These are phyloP conservation scores for Geopemphigus sp. DNA, from an alignment of 1,140 invertebrate species.

Conservation along the genomic window DNA sequence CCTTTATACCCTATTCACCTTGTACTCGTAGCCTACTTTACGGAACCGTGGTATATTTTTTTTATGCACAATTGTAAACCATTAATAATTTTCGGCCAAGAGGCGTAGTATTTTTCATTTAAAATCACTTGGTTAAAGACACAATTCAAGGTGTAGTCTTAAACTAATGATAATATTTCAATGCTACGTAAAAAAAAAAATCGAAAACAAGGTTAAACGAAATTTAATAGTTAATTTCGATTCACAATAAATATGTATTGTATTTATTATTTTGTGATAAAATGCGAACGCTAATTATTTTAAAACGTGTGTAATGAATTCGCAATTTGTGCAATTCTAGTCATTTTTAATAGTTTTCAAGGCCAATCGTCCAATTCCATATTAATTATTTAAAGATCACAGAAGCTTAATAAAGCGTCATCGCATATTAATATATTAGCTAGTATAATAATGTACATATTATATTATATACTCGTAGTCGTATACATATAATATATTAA, in stretches of 20 bases:
- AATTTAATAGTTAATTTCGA: background rate
- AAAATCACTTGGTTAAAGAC: constrained; percentile 1
- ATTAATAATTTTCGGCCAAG: background rate
- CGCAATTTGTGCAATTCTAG: background rate
- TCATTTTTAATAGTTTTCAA: background rate
- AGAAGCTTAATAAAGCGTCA: constrained; percentile 1
- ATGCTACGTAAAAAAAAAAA: background rate
- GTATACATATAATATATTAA: background rate
- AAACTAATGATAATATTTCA: constrained; percentile 12
- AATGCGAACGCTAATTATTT: constrained; percentile 12
- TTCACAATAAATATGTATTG: background rate
- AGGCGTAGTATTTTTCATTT: background rate
- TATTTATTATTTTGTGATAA: background rate
- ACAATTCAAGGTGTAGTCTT: background rate
- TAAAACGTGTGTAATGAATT: background rate
- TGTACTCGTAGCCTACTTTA: constrained; percentile 38
- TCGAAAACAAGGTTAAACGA: constrained; percentile 9
- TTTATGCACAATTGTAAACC: background rate
- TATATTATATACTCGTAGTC: background rate
- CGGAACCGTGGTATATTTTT: background rate
- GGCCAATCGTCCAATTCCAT: background rate
- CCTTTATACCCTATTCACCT: constrained; percentile 43
- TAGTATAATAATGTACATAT: background rate
- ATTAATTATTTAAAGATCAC: constrained; percentile 7
- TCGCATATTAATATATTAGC: background rate